A percentile compares a stretch with the other conserved stretches of the same genome.
These are phyloP conservation scores for Rhinopomastus cyanomelas DNA, from an alignment of 2,113 vertebrate species.

Conservation along the genomic window DNA sequence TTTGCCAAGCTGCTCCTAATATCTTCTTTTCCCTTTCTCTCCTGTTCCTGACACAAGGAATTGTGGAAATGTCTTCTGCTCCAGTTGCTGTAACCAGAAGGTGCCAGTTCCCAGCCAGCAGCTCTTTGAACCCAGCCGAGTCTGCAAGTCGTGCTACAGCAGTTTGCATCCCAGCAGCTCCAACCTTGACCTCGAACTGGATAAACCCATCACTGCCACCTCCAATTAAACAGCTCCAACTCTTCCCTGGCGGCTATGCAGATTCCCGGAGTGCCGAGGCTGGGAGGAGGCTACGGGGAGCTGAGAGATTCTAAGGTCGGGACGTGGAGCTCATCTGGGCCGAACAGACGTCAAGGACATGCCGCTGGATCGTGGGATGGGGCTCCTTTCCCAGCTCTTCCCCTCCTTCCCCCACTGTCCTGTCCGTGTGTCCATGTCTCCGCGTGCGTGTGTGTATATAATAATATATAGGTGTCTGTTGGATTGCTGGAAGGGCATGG, in stretches of 20 bases:
- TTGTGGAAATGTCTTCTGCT: slow-evolving; percentile 97
- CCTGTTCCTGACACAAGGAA: slow-evolving; percentile 81
- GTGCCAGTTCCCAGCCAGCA: slow-evolving; percentile 97
- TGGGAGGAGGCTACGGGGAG: neutral
- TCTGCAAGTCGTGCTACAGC: slow-evolving; percentile 92
- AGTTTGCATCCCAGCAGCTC: slow-evolving; percentile 81
- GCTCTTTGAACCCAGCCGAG: slow-evolving; percentile 93
- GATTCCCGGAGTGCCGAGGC: slow-evolving; percentile 20
- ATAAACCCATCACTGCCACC: slow-evolving; percentile 91
- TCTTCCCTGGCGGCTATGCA: neutral
- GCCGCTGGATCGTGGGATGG: slow-evolving; percentile 52
- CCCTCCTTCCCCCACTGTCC: slow-evolving; percentile 32
- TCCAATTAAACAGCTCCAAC: slow-evolving; percentile 81
- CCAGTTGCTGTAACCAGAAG: slow-evolving; percentile 98
- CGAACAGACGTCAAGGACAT: slow-evolving; percentile 43
- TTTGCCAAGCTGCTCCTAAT: neutral
- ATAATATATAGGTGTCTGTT: slow-evolving; percentile 35
- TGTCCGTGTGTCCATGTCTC: slow-evolving; percentile 35
- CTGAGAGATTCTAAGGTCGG: slow-evolving; percentile 42
- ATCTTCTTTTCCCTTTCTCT: slow-evolving; percentile 19
- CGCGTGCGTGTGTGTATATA: neutral
- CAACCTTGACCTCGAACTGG: slow-evolving; percentile 87
- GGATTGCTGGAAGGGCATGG: slow-evolving; percentile 36
- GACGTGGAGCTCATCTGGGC: slow-evolving; percentile 13
- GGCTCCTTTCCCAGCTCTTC: slow-evolving; percentile 10